A percentile compares a stretch with the other conserved stretches of the same genome.
These are phyloP conservation scores for Phenacoccus solenopsis DNA, from an alignment of 1,140 invertebrate species.

Conservation along the genomic window DNA sequence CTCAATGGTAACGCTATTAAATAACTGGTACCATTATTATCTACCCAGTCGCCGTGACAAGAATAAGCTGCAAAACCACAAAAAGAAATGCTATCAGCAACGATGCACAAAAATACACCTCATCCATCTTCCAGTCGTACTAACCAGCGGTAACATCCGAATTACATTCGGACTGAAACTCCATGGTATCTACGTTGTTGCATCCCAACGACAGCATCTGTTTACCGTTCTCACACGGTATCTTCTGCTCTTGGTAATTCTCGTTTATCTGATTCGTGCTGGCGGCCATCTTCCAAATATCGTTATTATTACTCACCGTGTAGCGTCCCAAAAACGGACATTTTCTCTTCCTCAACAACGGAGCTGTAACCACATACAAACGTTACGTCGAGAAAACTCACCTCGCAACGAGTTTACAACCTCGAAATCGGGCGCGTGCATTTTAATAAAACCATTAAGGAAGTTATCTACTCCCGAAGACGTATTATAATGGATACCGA, in stretches of 20 bases:
- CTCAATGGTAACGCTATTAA: constrained; percentile 43
- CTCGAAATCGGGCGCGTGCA: too few relatives aligned
- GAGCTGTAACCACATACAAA: constrained; percentile 21
- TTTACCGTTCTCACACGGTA: constrained; percentile 19
- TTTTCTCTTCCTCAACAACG: constrained; percentile 21
- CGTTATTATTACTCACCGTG: constrained; percentile 23
- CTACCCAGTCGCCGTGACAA: constrained; percentile 49
- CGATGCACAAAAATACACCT: too few relatives aligned
- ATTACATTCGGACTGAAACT: constrained; percentile 51
- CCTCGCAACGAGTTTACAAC: not conserved
- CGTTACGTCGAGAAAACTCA: not conserved
- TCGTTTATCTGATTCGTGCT: constrained; percentile 19
- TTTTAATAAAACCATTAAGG: too few relatives aligned
- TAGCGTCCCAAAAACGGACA: constrained; percentile 26
- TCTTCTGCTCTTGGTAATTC: constrained; percentile 15
- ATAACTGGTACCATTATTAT: constrained; percentile 48
- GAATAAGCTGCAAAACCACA: constrained; percentile 44
- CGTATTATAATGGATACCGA: not conserved
- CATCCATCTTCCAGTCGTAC: too few relatives aligned
- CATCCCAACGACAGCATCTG: constrained; percentile 26
- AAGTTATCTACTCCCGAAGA: too few relatives aligned
- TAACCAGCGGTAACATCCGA: constrained; percentile 22
- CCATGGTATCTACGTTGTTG: constrained; percentile 38
- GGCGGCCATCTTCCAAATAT: constrained; percentile 20
- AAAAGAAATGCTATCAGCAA: not conserved